A percentile compares a stretch with the other conserved stretches of the same genome.
phyloP scores from a whole-genome alignment of 2,113 vertebrate genomes.

The Crocuta crocuta region DNA sequence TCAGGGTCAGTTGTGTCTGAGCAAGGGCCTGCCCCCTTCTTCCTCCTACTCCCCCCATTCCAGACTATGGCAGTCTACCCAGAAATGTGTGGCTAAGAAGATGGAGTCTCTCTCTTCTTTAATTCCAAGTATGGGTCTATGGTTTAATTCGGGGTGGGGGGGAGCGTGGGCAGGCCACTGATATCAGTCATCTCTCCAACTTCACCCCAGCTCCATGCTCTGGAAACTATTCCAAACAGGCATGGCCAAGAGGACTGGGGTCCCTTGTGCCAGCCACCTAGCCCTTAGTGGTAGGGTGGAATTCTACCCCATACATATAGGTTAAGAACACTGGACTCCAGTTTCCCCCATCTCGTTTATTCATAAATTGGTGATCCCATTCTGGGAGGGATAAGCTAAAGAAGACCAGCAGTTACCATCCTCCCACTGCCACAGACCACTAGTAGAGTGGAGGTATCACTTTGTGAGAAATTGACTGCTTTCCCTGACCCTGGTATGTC shows the following conservation, averaged over 20 bases:
- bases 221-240: neutral
- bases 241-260: neutral
- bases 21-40: too few species aligned
- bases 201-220: accelerated
- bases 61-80: neutral
- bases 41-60: accelerated
- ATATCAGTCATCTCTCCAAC: too few species aligned
- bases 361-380: neutral
- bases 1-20: neutral
- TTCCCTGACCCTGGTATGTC: neutral
- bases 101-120: neutral
- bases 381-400: neutral
- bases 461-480: neutral
- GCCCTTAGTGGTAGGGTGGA: neutral
- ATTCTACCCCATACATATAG: neutral
- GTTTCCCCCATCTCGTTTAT: neutral
- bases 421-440: neutral
- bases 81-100: neutral
- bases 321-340: neutral
- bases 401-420: neutral
- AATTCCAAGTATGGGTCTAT: neutral
- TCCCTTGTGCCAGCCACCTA: neutral
- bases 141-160: neutral
- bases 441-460: neutral
- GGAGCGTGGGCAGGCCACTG: accelerated